Conservation (phyloP, 2,113 vertebrate genomes). For the Tragelaphus strepsiceros region DNA sequence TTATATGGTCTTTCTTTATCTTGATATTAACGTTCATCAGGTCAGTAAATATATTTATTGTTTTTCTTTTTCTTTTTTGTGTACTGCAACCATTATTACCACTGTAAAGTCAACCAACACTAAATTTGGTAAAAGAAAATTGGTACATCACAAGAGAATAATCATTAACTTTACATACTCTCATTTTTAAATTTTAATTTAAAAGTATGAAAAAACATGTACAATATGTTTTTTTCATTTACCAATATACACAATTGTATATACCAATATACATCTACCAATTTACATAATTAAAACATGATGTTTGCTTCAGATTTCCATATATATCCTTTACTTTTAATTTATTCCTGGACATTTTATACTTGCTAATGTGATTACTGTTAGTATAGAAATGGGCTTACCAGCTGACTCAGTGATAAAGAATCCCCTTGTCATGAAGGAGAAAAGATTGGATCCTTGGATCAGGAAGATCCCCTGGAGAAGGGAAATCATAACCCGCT, state of each 20-base stretch:
- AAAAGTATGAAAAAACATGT: background rate
- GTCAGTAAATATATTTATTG: background rate
- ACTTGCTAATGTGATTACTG: background rate
- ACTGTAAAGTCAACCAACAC: background rate
- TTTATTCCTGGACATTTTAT: background rate
- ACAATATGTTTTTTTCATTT: background rate
- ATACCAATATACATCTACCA: background rate
- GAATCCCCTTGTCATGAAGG: background rate
- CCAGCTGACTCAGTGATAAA: background rate
- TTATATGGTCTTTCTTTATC: background rate
- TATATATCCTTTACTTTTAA: background rate
- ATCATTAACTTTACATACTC: background rate
- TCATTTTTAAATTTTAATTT: background rate
- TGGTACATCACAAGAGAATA: background rate
- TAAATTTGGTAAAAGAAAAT: background rate
- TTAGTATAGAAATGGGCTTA: background rate
- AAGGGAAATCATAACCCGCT: background rate
- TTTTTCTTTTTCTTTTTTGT: background rate
- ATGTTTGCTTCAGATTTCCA: background rate
- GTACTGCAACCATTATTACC: background rate
- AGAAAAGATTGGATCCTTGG: background rate
- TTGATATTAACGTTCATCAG: background rate
- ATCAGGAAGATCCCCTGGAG: background rate
- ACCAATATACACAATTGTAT: background rate
- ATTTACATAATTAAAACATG: background rate